Evolutionary conservation across 2,888 invertebrate genomes (phyloP), one percentile per base, ranked within the genome.

Genomic region (Protodeltote pygarga): DNA sequence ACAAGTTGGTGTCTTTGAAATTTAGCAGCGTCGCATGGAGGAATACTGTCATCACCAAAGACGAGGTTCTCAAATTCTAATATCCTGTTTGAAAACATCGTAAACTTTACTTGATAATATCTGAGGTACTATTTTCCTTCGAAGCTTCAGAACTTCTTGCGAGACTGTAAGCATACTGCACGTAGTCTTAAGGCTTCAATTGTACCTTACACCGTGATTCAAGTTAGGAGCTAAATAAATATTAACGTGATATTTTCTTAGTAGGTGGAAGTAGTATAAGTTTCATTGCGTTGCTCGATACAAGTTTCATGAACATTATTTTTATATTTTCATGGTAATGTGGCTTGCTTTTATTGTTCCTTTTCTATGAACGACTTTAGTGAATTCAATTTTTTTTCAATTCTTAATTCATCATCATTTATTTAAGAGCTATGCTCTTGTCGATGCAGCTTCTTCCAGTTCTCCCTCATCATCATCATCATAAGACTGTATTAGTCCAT

Each of bases 21-120:
- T 23, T 27, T 13, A 15, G 6, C 24, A 15, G 45, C 35, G 40
- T 40, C 37, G 31, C 25, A 44, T 11, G n/a, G 19, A 8, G n/a
- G 3, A 19, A 28, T 27, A 3, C 10, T 23, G 23, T 20, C 33
- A 16, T 38, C 20, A 10, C 23, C 15, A 9, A 19, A 48, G 16
- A 32, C 14, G 35, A 33, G 19, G 37, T 35, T 28, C 24, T 28
- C 14, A 34, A 52, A 39, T 54, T 45, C 44, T 54, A 61, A 66
- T 64, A 58, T 66, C 66, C 66, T 50, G 49, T 44, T 45, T 10
- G 21, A 29, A 31, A 47, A 61, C 40, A 40, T 25, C 47, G 46
- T 65, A 63, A 55, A 60, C 34, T 39, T 46, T 40, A 10, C 21
- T n/a, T n/a, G 51, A 53, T 64, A 38, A 27, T 50, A 64, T 57